These are phyloP conservation scores for Drosophila truncata DNA, from an alignment of 1,140 invertebrate genomes.

Conservation along the genomic window DNA sequence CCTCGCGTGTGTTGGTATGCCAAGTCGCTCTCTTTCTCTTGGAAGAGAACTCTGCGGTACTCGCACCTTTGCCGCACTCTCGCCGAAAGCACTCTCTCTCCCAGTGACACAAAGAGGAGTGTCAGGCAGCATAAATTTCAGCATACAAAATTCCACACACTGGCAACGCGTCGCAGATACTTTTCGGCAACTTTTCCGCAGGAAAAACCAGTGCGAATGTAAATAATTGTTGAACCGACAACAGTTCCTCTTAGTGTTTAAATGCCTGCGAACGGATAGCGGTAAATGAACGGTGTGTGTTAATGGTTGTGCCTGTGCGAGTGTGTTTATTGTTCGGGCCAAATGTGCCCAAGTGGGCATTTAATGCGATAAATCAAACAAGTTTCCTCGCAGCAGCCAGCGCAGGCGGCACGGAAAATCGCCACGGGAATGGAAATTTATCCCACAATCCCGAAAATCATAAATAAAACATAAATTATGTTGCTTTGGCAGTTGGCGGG, in stretches of 20 bases:
- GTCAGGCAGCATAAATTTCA: constrained; percentile 82
- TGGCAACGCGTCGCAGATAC: constrained; percentile 69
- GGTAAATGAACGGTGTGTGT: constrained; percentile 52
- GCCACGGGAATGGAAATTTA: constrained; percentile 54
- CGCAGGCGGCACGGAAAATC: constrained; percentile 33
- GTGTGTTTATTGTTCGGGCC: constrained; percentile 33
- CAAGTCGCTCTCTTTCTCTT: constrained; percentile 28
- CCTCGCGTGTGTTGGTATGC: constrained; percentile 67
- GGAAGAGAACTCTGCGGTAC: constrained; percentile 11
- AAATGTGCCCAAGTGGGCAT: constrained; percentile 66
- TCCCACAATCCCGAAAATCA: constrained; percentile 55
- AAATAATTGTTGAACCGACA: constrained; percentile 54
- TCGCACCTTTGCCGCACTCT: constrained; percentile 13
- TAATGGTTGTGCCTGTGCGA: constrained; percentile 13
- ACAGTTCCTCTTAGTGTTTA: constrained; percentile 78
- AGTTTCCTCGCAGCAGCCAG: constrained; percentile 57
- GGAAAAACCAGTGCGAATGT: constrained; percentile 75
- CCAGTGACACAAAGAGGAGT: constrained; percentile 80
- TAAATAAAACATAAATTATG: constrained; percentile 84
- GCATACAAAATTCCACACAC: constrained; percentile 79
- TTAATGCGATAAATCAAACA: constrained; percentile 77
- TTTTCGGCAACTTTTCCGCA: constrained; percentile 79
- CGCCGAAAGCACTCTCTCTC: constrained; percentile 19
- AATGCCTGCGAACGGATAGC: constrained; percentile 30
- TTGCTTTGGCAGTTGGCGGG: constrained; percentile 65